phyloP scores from a whole-genome alignment of 2,888 invertebrate genomes.

The Trypoxylon attenuatum region DNA sequence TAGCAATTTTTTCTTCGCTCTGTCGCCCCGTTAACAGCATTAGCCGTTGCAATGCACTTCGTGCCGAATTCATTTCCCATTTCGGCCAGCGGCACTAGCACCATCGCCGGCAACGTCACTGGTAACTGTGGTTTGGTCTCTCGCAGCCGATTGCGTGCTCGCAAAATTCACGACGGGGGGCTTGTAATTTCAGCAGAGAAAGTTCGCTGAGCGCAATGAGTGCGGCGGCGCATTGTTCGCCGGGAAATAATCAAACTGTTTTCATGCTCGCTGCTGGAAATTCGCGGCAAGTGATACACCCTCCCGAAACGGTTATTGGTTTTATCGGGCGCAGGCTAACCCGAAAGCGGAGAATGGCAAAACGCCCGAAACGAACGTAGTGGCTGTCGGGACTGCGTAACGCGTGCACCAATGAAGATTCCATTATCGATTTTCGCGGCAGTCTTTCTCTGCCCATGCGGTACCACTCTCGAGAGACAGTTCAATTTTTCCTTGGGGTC shows the following conservation, averaged over 20 bases:
- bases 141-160: too few species aligned
- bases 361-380: constrained; percentile 31
- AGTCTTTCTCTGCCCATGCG: neutral
- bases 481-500: neutral
- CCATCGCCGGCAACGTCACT: too few species aligned
- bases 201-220: constrained; percentile 27
- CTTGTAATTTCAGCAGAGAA: constrained; percentile 33
- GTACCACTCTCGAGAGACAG: neutral
- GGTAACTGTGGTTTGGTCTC: too few species aligned
- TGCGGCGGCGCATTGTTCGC: constrained; percentile 16
- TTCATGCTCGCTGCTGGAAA: constrained; percentile 12
- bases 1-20: neutral
- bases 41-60: neutral
- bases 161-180: constrained; percentile 14
- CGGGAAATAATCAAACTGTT: constrained; percentile 48
- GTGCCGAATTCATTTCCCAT: constrained; percentile 11
- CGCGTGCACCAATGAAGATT: constrained; percentile 18
- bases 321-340: constrained; percentile 30
- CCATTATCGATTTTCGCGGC: neutral
- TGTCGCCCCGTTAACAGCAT: neutral
- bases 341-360: too few species aligned
- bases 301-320: constrained; percentile 35
- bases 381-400: neutral
- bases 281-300: constrained; percentile 19
- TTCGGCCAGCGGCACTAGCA: too few species aligned